Evolutionary conservation across 1,140 invertebrate genomes (phyloP), one percentile per base, ranked within the genome.

Genomic region (Aleiodes sp.): DNA sequence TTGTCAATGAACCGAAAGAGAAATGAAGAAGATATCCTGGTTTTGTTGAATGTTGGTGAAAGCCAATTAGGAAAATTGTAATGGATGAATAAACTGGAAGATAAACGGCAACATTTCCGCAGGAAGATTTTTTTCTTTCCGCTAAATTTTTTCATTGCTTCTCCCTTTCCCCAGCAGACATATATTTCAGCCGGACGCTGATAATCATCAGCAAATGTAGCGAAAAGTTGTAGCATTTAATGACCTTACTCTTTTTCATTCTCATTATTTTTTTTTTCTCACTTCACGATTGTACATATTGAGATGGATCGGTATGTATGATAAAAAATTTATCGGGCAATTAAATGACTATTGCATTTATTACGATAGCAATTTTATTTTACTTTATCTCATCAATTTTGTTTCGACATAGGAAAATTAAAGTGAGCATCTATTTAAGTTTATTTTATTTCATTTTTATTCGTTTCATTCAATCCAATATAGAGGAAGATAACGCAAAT

Each of bases 111-210:
- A 52, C 19, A 24, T 24, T 52, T 52, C 19, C 46, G 46, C 46
- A 4, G 41, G 41, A 46, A 46, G 41, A 46, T 46, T 19, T 46
- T 46, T 46, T 46, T 46, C 41, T 7, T 19, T n/a, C 10, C n/a
- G 10, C 31, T 35, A 6, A 6, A 6, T 35, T 10, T 35, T 10
- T 19, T 16, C 41, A 6, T 46, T 19, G n/a, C 14, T 8, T 19
- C 41, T 46, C 41, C 41, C n/a, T 19, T 8, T 19, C 16, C 41
- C 41, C 10, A 4, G 31, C 31, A 4, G 31, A 4, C 2, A 2
- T 19, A 46, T 46, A 46, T 46, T 46, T 46, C 41, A 46, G 41
- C 41, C 41, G 41, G 41, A 46, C 41, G 41, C 41, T 46, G 41
- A 46, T 46, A 46, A 46, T 46, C 41, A 46, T 46, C 41, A 16